Evolutionary conservation across 2,888 invertebrate species (phyloP), one percentile per base, ranked within the genome.

Genomic region (Mythimna lalbum): DNA sequence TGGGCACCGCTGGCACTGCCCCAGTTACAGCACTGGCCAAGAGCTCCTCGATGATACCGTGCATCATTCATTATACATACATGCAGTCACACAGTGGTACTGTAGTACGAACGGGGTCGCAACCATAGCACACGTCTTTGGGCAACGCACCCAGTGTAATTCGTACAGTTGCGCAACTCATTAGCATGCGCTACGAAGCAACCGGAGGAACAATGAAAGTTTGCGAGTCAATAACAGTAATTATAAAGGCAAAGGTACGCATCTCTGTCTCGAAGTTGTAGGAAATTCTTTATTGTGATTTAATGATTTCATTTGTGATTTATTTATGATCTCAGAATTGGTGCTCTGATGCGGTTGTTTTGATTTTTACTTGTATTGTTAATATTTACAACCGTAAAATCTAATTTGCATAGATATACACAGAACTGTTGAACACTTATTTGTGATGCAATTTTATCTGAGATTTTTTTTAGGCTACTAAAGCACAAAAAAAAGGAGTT

Each of bases 81-180:
- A 90, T 57, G 43, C 33, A 50, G 55, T 61, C 65, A 73, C 65
- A 76, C 47, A 70, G 39, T 50, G 64, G 50, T 69, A 47, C 69
- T 74, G 39, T 53, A 47, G 72, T 91, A 90, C 87, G 81, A 87
- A 84, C 90, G 91, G 90, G 90, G 90, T 86, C 90, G 85, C 83
- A 89, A 88, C 69, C 80, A 78, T 90, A 89, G 86, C 85, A 84
- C 82, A 86, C 81, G 76, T 78, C 79, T 88, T 88, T 88, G 80
- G 86, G 85, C 85, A 86, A 87, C 84, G 84, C 86, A 86, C 85
- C 83, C 76, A 84, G 80, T 78, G 81, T 84, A 87, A 83, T 83
- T 88, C 85, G 88, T 83, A 81, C 86, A 81, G 77, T 90, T 89
- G 82, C 82, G 83, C 75, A 90, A 89, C 80, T 71, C 73, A 87